Conservation (phyloP, 1,140 invertebrate genomes). For the Pseudomyrmex concolor region DNA sequence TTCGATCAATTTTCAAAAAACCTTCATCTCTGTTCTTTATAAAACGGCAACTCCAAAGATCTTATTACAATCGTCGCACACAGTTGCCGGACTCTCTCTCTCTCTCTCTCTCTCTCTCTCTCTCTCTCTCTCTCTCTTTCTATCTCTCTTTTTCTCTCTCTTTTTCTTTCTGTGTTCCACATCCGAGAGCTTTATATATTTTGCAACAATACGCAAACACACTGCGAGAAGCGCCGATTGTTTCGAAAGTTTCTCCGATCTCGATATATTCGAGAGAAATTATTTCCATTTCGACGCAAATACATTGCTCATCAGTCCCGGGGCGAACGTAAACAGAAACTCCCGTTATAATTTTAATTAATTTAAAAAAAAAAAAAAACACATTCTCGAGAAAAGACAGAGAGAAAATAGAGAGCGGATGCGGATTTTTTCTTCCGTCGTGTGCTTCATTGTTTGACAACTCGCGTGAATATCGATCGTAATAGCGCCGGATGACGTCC, state of each 20-base stretch:
- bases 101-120: no score
- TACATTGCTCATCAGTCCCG: neutral
- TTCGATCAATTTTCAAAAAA: constrained; percentile 15
- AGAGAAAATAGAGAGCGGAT: neutral
- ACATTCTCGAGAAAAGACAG: neutral
- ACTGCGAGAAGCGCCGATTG: neutral
- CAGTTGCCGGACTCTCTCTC: neutral
- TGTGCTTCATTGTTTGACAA: constrained; percentile 40
- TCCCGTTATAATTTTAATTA: constrained; percentile 31
- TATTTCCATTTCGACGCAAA: constrained; percentile 20
- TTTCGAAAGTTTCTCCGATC: neutral
- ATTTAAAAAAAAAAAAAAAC: neutral
- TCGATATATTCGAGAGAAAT: constrained; percentile 7
- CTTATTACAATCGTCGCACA: neutral
- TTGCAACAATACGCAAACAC: neutral
- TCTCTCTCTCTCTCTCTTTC: neutral
- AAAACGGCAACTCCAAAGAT: neutral
- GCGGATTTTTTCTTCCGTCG: constrained; percentile 36
- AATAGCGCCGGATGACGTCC: constrained; percentile 46
- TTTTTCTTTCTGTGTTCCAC: neutral
- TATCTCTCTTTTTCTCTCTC: no score
- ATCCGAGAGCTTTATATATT: neutral
- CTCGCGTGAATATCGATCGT: constrained; percentile 53
- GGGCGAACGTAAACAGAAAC: constrained; percentile 22
- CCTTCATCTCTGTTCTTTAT: neutral